Percentiles rank a stretch among this genome's conserved stretches.
These are phyloP conservation scores for Aphelocoma coerulescens DNA, from an alignment of 2,113 vertebrate genomes.

Conservation along the genomic window DNA sequence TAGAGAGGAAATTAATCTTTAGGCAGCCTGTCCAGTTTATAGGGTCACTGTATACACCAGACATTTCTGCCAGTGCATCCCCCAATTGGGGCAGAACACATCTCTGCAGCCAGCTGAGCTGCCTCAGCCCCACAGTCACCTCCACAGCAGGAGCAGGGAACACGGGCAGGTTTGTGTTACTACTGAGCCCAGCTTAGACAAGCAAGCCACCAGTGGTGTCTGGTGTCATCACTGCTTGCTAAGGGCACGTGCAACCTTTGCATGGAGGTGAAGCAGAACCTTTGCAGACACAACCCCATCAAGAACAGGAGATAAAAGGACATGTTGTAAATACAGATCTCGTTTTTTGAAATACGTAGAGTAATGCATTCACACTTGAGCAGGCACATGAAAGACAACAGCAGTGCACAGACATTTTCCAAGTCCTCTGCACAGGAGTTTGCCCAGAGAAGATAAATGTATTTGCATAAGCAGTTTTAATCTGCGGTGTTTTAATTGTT, in stretches of 20 bases:
- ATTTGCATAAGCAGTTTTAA: not conserved
- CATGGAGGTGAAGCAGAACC: not conserved
- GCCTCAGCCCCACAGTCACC: not conserved
- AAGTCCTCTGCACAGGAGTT: not conserved
- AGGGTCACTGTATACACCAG: not conserved
- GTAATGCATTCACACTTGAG: not conserved
- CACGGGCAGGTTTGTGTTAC: rapidly evolving
- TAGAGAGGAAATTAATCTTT: not conserved
- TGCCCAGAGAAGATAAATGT: not conserved
- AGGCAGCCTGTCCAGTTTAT: not conserved
- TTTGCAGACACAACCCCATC: not conserved
- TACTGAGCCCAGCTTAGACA: not conserved
- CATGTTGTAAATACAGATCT: rapidly evolving
- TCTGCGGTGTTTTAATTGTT: not conserved
- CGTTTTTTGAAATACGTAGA: not conserved
- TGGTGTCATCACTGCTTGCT: not conserved
- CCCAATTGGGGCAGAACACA: rapidly evolving
- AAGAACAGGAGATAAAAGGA: not conserved
- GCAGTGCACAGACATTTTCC: not conserved
- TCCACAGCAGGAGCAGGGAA: not conserved
- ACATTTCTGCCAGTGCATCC: not conserved
- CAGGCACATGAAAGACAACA: not conserved
- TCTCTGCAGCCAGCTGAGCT: not conserved
- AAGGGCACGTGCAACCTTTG: not conserved
- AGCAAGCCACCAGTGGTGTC: rapidly evolving